Evolutionary conservation across 2,888 invertebrate species (phyloP), one percentile per base, ranked within the genome.

Genomic region (Matsumyia berberina): DNA sequence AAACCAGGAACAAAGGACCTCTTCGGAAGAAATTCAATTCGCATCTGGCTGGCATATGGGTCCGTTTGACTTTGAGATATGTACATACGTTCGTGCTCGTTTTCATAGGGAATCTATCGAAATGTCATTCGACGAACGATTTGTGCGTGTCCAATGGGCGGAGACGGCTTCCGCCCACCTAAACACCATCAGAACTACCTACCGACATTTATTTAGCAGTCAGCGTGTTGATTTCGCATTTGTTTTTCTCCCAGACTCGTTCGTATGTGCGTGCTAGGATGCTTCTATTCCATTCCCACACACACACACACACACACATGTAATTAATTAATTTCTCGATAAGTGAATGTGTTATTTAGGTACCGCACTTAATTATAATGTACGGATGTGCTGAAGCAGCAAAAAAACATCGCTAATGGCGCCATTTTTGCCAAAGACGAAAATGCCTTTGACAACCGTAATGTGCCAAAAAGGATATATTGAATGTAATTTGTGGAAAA

Each of bases 361-460:
- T 35, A 49, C 46, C 31, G 31, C 67, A 51, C 53, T 60, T 66
- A 66, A 58, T 51, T 72, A 37, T 42, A 51, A 31, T 44, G 55
- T 62, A 24, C 67, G 60, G 51, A 77, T 77, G 51, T 77, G 73
- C 55, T 69, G 57, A 35, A 62, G 62, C 46, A 64, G 55, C 66
- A 67, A 35, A 64, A 72, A 73, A 72, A 78, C 60, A 62, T 35
- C 57, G 53, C 57, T 79, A 83, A 74, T 74, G 83, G 66, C 49
- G 79, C 83, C 70, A 83, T 83, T 55, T 66, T 60, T 66, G 15
- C 33, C 57, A 58, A 42, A 73, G 31, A 67, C 51, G 62, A 62
- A 60, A 79, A 67, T 72, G 83, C 78, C 67, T 79, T 73, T 79
- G 83, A 78, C 73, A 83, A 62, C 39, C 46, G 62, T 78, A 83